Conservation (phyloP, 2,113 vertebrate species). For the Pristiophorus japonicus region DNA sequence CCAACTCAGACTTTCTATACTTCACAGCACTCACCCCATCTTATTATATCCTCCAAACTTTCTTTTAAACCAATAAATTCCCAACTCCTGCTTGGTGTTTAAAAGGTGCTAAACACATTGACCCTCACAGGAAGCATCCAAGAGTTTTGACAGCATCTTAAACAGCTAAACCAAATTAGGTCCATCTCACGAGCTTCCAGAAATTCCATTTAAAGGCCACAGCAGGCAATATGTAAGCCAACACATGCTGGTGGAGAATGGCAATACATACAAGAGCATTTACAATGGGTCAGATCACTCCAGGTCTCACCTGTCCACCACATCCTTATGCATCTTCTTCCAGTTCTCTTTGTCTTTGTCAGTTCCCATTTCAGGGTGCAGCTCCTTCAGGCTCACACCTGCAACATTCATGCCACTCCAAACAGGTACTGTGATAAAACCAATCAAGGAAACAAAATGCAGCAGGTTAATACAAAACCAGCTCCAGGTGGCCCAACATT, state of each 20-base stretch:
- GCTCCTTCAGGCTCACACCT: constrained; percentile 76
- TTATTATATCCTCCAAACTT: no score
- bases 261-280: background rate
- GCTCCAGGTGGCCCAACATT: background rate
- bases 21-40: no score
- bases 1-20: background rate
- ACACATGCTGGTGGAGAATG: no score
- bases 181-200: background rate
- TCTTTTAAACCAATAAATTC: no score
- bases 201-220: background rate
- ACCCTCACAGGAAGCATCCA: background rate
- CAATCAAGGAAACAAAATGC: background rate
- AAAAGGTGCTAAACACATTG: background rate
- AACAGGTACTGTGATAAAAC: constrained; percentile 72
- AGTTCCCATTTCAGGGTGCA: constrained; percentile 79
- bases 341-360: constrained; percentile 81
- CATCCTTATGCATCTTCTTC: constrained; percentile 84
- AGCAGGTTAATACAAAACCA: background rate
- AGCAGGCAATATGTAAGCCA: background rate
- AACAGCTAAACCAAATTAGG: background rate
- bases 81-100: background rate
- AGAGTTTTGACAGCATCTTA: background rate
- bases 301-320: constrained; percentile 82
- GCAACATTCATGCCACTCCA: constrained; percentile 96
- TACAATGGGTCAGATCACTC: background rate